Percentiles rank a stretch among this genome's conserved stretches.
These are phyloP conservation scores for Ischnura elegans DNA, from an alignment of 2,888 invertebrate species.

Conservation along the genomic window DNA sequence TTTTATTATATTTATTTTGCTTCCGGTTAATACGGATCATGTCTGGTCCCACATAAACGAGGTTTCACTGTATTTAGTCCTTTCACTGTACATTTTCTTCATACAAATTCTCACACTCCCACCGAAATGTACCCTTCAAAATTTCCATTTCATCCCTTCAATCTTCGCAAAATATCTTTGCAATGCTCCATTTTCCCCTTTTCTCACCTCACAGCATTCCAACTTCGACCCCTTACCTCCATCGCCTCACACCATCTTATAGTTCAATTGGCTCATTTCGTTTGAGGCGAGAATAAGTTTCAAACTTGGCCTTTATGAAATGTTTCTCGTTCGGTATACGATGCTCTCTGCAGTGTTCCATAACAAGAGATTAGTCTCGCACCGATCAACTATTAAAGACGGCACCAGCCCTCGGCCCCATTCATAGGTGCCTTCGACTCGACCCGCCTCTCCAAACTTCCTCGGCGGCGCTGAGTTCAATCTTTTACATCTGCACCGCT, in stretches of 20 bases:
- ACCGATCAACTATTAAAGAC: neutral
- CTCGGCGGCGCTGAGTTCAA: neutral
- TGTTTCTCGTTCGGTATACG: neutral
- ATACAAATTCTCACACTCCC: neutral
- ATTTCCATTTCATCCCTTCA: neutral
- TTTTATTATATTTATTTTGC: too few species aligned
- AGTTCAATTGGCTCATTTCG: neutral
- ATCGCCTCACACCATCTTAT: neutral
- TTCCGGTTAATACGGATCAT: too few species aligned
- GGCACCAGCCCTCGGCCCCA: neutral
- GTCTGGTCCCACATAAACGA: too few species aligned
- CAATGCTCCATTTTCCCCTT: neutral
- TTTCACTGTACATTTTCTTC: neutral
- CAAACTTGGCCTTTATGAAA: neutral
- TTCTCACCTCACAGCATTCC: neutral
- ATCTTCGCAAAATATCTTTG: neutral
- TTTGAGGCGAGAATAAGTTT: neutral
- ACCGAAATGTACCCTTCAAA: neutral
- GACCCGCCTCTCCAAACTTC: neutral
- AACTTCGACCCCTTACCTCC: neutral
- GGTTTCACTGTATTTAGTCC: neutral
- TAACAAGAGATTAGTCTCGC: slow-evolving; percentile 21
- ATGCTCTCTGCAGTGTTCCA: neutral
- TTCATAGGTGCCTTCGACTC: neutral
- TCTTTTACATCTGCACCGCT: neutral